phyloP scores from a whole-genome alignment of 1,140 invertebrate genomes.

The Drosophila littoralis region DNA sequence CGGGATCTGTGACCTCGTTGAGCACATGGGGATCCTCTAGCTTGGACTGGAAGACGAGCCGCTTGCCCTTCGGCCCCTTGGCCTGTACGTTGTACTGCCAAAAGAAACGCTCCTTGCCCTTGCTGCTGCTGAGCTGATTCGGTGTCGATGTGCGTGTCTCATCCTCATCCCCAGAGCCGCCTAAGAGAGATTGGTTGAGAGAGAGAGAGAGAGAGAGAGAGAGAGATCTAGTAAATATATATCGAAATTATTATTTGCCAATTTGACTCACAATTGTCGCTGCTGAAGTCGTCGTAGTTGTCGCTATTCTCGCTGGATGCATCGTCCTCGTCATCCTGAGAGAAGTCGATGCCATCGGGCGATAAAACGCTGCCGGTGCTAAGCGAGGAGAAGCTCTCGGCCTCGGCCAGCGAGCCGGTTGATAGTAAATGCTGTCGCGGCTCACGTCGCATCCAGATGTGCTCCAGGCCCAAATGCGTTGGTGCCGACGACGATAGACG shows the following conservation, averaged over 20 bases:
- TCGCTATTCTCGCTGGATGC: constrained; percentile 92
- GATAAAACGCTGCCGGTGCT: constrained; percentile 93
- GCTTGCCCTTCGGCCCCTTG: constrained; percentile 97
- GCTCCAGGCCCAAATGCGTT: constrained; percentile 88
- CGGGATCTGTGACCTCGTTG: constrained; percentile 95
- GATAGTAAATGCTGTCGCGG: constrained; percentile 94
- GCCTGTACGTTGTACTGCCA: constrained; percentile 99
- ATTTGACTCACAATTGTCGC: constrained; percentile 88
- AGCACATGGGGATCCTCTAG: constrained; percentile 96
- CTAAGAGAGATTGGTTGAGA: not conserved
- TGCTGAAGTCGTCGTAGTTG: constrained; percentile 93
- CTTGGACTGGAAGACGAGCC: constrained; percentile 92
- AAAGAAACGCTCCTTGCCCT: constrained; percentile 95
- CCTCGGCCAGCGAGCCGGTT: constrained; percentile 93
- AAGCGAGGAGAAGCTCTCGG: constrained; percentile 93
- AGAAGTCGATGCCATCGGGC: constrained; percentile 91
- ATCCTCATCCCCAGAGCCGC: constrained; percentile 90
- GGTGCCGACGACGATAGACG: constrained; percentile 93
- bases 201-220: not conserved
- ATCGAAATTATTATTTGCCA: not conserved
- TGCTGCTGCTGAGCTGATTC: constrained; percentile 83
- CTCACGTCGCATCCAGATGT: constrained; percentile 93
- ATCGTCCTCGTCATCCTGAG: constrained; percentile 93
- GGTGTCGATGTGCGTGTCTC: constrained; percentile 85
- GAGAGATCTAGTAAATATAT: constrained; percentile 16